phyloP scores from a whole-genome alignment of 2,797 vertebrate species.

The Pangasius djambal region DNA sequence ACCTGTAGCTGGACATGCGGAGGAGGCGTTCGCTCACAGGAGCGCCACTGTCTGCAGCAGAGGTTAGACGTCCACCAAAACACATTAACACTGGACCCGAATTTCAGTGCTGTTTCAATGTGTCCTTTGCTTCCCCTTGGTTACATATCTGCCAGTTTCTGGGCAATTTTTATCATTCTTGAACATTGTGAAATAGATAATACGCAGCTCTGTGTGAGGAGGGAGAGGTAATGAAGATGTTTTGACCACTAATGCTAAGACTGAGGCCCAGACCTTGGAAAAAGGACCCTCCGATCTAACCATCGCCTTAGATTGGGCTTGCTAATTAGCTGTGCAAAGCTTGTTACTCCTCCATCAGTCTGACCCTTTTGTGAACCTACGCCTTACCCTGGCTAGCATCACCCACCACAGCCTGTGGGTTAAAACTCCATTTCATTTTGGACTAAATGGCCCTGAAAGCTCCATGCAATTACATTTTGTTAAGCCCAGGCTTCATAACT shows the following conservation, averaged over 20 bases:
- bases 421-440: conserved; percentile 33
- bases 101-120: background rate
- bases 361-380: conserved; percentile 50
- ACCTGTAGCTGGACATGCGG: conserved; percentile 89
- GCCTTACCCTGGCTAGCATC: conserved; percentile 48
- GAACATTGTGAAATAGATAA: background rate
- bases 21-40: conserved; percentile 85
- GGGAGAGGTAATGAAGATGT: background rate
- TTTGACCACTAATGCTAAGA: background rate
- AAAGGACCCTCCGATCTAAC: background rate
- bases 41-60: conserved; percentile 87
- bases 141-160: background rate
- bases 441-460: conserved; percentile 30
- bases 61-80: conserved; percentile 69
- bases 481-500: conserved; percentile 1
- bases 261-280: background rate
- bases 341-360: conserved; percentile 28
- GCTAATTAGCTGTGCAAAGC: conserved; percentile 38
- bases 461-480: background rate
- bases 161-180: background rate
- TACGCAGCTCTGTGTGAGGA: background rate
- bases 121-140: background rate
- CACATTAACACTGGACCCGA: background rate
- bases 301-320: conserved; percentile 1
- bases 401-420: conserved; percentile 40